Percentiles rank a stretch among this genome's conserved stretches.
Conservation (phyloP, 1,140 invertebrate species). For the Wasmannia auropunctata region DNA sequence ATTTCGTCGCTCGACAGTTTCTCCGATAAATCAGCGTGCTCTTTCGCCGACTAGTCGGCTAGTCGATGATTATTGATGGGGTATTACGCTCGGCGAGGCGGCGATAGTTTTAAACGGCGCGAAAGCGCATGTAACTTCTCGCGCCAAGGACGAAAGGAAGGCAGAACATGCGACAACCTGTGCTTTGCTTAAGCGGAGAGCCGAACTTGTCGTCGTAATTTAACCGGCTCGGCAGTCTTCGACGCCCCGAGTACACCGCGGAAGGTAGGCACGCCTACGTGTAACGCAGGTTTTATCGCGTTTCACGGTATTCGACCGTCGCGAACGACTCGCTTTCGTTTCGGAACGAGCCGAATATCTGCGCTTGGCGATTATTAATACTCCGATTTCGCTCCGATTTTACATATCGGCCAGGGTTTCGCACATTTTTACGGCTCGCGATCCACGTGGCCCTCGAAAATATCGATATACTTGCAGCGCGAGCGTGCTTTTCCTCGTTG, state of each 20-base stretch:
- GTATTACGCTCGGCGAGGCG: conserved; percentile 7
- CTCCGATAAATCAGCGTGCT: conserved; percentile 22
- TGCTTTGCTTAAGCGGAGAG: conserved; percentile 66
- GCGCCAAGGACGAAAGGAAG: conserved; percentile 69
- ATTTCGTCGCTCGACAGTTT: not conserved
- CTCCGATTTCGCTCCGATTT: not conserved
- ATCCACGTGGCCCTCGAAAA: not conserved
- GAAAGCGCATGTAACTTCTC: conserved; percentile 56
- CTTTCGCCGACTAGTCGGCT: not conserved
- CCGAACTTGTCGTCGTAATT: conserved; percentile 75
- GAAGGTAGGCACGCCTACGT: conserved; percentile 72
- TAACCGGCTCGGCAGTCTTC: conserved; percentile 58
- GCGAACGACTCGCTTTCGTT: not conserved
- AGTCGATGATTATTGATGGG: conserved; percentile 57
- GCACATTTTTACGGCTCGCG: not conserved
- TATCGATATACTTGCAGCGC: not conserved
- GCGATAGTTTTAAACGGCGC: conserved; percentile 51
- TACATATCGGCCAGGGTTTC: not conserved
- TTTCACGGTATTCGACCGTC: conserved; percentile 63
- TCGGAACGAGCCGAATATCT: not conserved
- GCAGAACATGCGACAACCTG: conserved; percentile 65
- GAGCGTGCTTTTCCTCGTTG: not conserved
- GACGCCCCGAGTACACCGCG: conserved; percentile 56
- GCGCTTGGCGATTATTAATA: not conserved
- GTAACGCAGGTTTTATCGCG: conserved; percentile 74